A percentile compares a stretch with the other conserved stretches of the same genome.
Conservation (phyloP, 1,140 invertebrate species). For the Octopus sinensis region DNA sequence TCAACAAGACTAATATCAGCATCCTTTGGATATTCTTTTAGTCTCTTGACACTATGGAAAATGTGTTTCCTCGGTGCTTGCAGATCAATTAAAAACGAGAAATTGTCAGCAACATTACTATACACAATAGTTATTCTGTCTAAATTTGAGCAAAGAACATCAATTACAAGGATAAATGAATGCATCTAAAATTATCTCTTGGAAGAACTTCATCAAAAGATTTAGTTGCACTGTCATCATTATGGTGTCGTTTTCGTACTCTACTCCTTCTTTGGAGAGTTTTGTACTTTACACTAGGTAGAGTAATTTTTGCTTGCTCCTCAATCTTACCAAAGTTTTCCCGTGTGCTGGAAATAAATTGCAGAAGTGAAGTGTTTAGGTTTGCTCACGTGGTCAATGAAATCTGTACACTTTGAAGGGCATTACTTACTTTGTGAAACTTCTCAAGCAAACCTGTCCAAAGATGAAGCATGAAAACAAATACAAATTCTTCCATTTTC, state of each 20-base stretch:
- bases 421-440: not conserved
- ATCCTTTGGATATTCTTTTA: no score
- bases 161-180: not conserved
- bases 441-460: not conserved
- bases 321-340: not conserved
- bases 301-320: no score
- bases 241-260: not conserved
- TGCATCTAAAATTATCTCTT: not conserved
- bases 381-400: not conserved
- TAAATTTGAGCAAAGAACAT: no score
- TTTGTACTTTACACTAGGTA: not conserved
- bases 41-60: no score
- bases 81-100: no score
- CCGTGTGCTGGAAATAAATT: no score
- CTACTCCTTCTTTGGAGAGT: not conserved
- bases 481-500: not conserved
- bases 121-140: no score
- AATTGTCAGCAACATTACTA: no score
- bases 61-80: no score
- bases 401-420: not conserved
- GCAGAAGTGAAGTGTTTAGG: not conserved
- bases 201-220: not conserved
- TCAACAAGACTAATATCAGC: no score
- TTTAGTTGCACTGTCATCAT: not conserved
- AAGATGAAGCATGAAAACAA: not conserved